These are phyloP conservation scores for Siniperca knerii DNA, from an alignment of 2,113 vertebrate species.

Conservation along the genomic window DNA sequence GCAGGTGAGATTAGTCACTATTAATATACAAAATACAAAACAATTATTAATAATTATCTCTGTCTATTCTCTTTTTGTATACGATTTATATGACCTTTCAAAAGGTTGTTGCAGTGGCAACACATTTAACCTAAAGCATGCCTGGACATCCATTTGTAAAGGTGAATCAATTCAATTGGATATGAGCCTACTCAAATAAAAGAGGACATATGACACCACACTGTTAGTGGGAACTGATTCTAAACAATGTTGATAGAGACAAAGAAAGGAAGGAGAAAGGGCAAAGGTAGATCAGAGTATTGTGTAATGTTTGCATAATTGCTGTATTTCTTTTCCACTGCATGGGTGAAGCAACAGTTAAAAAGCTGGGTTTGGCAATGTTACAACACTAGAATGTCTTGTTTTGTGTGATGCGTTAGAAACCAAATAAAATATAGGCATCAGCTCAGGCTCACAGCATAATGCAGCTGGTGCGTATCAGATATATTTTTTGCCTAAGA, in stretches of 20 bases:
- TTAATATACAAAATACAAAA: slow-evolving; percentile 1
- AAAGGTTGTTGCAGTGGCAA: slow-evolving; percentile 10
- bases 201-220: slow-evolving; percentile 26
- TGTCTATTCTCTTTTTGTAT: background rate
- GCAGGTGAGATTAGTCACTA: slow-evolving; percentile 88
- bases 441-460: slow-evolving; percentile 2
- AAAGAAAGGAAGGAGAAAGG: slow-evolving; percentile 37
- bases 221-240: slow-evolving; percentile 40
- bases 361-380: slow-evolving; percentile 50
- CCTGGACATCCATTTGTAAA: slow-evolving; percentile 4
- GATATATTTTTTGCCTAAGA: background rate
- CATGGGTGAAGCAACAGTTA: slow-evolving; percentile 45
- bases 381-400: slow-evolving; percentile 63
- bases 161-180: slow-evolving; percentile 21
- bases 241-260: slow-evolving; percentile 34
- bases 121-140: background rate
- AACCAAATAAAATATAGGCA: background rate
- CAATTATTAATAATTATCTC: background rate
- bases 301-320: slow-evolving; percentile 59
- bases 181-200: slow-evolving; percentile 30
- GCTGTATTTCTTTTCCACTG: slow-evolving; percentile 7
- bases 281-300: slow-evolving; percentile 52
- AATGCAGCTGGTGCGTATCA: background rate
- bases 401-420: slow-evolving; percentile 53
- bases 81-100: background rate